phyloP scores from a whole-genome alignment of 2,888 invertebrate genomes.

The Spicauda simplicius region DNA sequence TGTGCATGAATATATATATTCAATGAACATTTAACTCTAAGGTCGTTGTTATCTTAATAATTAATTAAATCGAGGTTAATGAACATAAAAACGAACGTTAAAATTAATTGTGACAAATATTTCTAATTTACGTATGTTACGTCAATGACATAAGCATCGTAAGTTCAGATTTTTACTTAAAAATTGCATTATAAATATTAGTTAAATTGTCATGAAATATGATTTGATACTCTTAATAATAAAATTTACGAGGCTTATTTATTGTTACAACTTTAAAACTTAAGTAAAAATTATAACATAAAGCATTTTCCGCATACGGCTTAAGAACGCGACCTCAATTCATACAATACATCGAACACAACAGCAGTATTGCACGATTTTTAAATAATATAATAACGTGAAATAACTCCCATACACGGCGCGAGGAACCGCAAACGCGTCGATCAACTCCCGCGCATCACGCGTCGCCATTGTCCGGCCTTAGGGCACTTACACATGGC shows the following conservation, averaged over 20 bases:
- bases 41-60: not conserved
- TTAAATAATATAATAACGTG: slow-evolving; percentile 28
- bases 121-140: not conserved
- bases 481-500: slow-evolving; percentile 11
- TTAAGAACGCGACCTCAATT: slow-evolving; percentile 12
- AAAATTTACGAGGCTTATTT: no score
- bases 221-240: no score
- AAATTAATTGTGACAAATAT: not conserved
- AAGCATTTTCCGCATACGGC: not conserved
- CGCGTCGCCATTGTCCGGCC: slow-evolving; percentile 68
- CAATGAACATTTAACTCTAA: not conserved
- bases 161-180: no score
- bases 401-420: slow-evolving; percentile 31
- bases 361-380: slow-evolving; percentile 37
- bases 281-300: not conserved
- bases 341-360: slow-evolving; percentile 22
- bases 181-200: no score
- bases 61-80: not conserved
- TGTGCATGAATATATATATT: no score
- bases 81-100: not conserved
- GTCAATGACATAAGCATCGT: no score
- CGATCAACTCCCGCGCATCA: slow-evolving; percentile 67
- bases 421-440: slow-evolving; percentile 51
- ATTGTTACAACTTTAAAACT: no score
- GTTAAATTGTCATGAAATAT: no score